Base-by-base conservation (phyloP, 2,888 invertebrate genomes). In the Agriotes lineatus region DNA sequence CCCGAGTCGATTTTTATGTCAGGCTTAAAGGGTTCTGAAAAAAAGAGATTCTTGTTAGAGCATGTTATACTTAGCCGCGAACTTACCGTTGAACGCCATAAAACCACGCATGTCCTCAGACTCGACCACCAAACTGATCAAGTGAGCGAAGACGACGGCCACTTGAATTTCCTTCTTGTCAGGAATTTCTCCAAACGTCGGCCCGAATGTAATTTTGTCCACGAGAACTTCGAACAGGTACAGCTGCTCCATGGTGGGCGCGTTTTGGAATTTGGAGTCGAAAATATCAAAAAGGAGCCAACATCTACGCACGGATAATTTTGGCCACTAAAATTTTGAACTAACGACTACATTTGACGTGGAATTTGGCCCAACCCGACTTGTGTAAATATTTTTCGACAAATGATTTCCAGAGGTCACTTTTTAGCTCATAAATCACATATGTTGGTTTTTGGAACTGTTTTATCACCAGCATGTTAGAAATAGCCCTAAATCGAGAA, bases 191-290 rank as follows among this genome's bases (percentile, higher is more conserved):
- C 70, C 80, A 78, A 20, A 81, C 78, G n/a, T 78, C 66, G 72
- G 79, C 74, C 77, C 82, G 83, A 82, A 87, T 78, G 64, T 82
- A 70, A 89, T 85, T 82, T 85, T 86, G 80, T 87, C 86, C 76
- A 88, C 81, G 76, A 88, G 85, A 80, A 88, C 85, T 82, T 89
- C 89, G 75, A 89, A 72, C 81, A 88, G 79, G 83, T 86, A 88
- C 78, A 88, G 81, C 84, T 87, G 86, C 83, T 87, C 87, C 85
- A 75, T 76, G 42, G n/a, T 44, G 10, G 14, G 7, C 18, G 5
- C 3, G 10, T 14, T 48, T n/a, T 22, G 9, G 22, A 22, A 48
- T 7, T n/a, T n/a, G n/a, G n/a, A n/a, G 42, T 2, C 18, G 3
- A 12, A 19, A 30, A 45, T 22, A 44, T 19, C 3, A 33, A 33